Evolutionary conservation across 1,140 invertebrate genomes (phyloP).

Genomic region (Drosophila nasuta): DNA sequence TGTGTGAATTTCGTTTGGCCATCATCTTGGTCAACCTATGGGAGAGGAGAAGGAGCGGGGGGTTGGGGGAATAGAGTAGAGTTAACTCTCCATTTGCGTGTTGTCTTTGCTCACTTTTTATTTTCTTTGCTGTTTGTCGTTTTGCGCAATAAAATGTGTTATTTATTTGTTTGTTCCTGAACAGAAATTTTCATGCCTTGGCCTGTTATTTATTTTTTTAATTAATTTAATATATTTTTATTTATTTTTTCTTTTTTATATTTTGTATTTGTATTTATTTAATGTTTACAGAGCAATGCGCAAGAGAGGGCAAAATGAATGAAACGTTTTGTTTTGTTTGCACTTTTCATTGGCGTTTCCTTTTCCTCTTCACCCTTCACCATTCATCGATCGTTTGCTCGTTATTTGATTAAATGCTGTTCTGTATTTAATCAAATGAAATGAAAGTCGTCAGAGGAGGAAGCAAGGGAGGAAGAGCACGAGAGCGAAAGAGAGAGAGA

Average conservation of each 20-base stretch:
- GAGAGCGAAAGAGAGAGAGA: background rate
- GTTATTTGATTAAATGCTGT: slow-evolving; percentile 74
- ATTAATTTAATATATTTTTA: slow-evolving; percentile 69
- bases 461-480: background rate
- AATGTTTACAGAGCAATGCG: slow-evolving; percentile 50
- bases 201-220: slow-evolving; percentile 62
- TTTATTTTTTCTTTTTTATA: slow-evolving; percentile 9
- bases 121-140: slow-evolving; percentile 33
- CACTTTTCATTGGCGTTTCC: slow-evolving; percentile 50
- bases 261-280: slow-evolving; percentile 38
- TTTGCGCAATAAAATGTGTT: slow-evolving; percentile 72
- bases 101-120: slow-evolving; percentile 10
- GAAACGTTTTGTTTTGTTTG: slow-evolving; percentile 48
- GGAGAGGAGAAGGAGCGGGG: background rate
- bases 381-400: slow-evolving; percentile 14
- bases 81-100: slow-evolving; percentile 58
- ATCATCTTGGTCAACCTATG: background rate
- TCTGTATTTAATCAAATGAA: slow-evolving; percentile 80
- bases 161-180: slow-evolving; percentile 69
- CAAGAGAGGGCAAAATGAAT: slow-evolving; percentile 18
- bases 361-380: background rate
- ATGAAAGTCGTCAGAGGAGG: slow-evolving; percentile 24
- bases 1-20: slow-evolving; percentile 13
- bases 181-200: slow-evolving; percentile 33
- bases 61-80: background rate